Evolutionary conservation across 2,888 invertebrate species (phyloP).

Genomic region (Drosophila recens): DNA sequence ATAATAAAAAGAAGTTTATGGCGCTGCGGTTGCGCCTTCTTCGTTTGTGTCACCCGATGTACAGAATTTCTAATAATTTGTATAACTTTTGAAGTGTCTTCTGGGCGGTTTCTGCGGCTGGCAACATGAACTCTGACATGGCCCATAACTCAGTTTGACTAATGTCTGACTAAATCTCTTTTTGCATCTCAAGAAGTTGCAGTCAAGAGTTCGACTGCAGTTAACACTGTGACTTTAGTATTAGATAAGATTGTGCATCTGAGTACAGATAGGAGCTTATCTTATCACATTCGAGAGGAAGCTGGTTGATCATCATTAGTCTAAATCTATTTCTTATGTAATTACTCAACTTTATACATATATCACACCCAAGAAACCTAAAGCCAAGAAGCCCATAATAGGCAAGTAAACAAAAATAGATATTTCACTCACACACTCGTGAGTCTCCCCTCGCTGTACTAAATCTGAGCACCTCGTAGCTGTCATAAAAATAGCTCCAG

Average conservation of each 20-base stretch:
- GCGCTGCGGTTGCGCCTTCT: slow-evolving; percentile 58
- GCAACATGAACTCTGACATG: slow-evolving; percentile 73
- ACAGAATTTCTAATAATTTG: slow-evolving; percentile 65
- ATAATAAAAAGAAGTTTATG: slow-evolving; percentile 52
- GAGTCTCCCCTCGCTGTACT: not conserved
- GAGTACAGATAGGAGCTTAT: not conserved
- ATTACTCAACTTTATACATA: not conserved
- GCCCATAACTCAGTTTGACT: slow-evolving; percentile 70
- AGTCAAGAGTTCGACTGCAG: slow-evolving; percentile 38
- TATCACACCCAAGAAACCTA: not conserved
- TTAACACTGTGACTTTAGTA: not conserved
- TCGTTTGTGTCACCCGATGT: slow-evolving; percentile 50
- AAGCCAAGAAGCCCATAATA: slow-evolving; percentile 15
- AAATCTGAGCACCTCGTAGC: slow-evolving; percentile 12
- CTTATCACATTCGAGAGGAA: slow-evolving; percentile 4
- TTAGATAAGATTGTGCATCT: slow-evolving; percentile 3
- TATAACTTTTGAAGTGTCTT: slow-evolving; percentile 39
- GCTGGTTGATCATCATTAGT: not conserved
- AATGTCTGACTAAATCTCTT: slow-evolving; percentile 38
- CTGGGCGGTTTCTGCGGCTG: slow-evolving; percentile 62
- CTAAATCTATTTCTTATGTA: not conserved
- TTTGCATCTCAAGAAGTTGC: slow-evolving; percentile 15
- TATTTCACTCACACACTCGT: not conserved
- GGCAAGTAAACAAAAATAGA: slow-evolving; percentile 20
- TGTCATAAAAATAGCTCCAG: slow-evolving; percentile 51